Evolutionary conservation across 2,888 invertebrate species (phyloP), one percentile per base, ranked within the genome.

Genomic region (Spilarctia lutea): DNA sequence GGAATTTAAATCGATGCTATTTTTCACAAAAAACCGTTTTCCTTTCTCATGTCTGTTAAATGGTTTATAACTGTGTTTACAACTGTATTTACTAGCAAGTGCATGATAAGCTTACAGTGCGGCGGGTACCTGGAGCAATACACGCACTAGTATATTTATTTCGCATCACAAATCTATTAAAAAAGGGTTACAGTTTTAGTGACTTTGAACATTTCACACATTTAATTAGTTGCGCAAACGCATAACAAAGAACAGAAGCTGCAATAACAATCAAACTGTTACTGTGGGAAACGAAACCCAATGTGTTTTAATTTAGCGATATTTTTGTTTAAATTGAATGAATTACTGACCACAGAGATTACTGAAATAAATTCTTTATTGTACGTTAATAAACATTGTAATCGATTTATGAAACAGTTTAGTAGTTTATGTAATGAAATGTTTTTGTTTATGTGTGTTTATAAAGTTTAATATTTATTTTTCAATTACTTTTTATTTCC

Each of bases 161-260:
- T 3, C n/a, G 13, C n/a, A 24, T 56, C n/a, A 56, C n/a, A n/a
- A 3, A 52, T 56, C 8, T 56, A n/a, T 56, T 56, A 27, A 56
- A 56, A 52, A 56, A n/a, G 56, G 16, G 52, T 52, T 56, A n/a
- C 56, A 24, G n/a, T n/a, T 56, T 56, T 56, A n/a, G n/a, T 27
- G 56, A 56, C 56, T 56, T 56, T 56, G n/a, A 56, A 56, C 8
- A 56, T 56, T 56, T 56, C 56, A 56, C 56, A 56, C 56, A 56
- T 56, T 56, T 56, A 56, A 56, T 56, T n/a, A 3, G n/a, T 56
- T 56, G n/a, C n/a, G 56, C n/a, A n/a, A 52, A 56, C 56, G 13
- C 56, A 56, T n/a, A n/a, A 56, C 56, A 56, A 56, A 56, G n/a
- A 56, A 56, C 56, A 56, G 56, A 56, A 56, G 56, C n/a, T 24